Conservation (phyloP, 1,140 invertebrate species). For the Macrosteles quadrilineatus region DNA sequence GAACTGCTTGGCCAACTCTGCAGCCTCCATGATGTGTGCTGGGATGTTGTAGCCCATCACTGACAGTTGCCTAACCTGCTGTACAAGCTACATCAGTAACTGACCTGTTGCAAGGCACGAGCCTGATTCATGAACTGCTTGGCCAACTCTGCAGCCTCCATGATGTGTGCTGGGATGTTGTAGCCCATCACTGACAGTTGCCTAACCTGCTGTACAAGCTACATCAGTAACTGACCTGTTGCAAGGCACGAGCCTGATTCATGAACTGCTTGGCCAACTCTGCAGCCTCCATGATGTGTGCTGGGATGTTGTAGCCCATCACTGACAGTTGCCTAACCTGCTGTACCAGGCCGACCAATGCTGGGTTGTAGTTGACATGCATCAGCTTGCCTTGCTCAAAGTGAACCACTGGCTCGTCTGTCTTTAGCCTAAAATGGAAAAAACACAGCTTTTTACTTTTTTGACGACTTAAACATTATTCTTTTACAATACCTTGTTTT, state of each 20-base stretch:
- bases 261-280: conserved; percentile 71
- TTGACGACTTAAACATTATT: too few relatives aligned
- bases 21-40: conserved; percentile 64
- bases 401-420: conserved; percentile 73
- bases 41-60: conserved; percentile 80
- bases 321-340: conserved; percentile 81
- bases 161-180: conserved; percentile 71
- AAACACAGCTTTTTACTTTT: too few relatives aligned
- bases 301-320: conserved; percentile 77
- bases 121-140: conserved; percentile 80
- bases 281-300: conserved; percentile 64
- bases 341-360: conserved; percentile 73
- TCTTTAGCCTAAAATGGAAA: conserved; percentile 59
- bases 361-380: conserved; percentile 84
- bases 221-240: conserved; percentile 63
- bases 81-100: too few relatives aligned
- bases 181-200: conserved; percentile 80
- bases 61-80: conserved; percentile 79
- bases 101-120: conserved; percentile 70
- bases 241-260: conserved; percentile 77
- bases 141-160: conserved; percentile 58
- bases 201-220: conserved; percentile 72
- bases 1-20: conserved; percentile 66
- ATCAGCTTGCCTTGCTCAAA: conserved; percentile 73
- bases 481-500: too few relatives aligned